Conservation (phyloP, 2,888 invertebrate species). For the Phengaris arion region DNA sequence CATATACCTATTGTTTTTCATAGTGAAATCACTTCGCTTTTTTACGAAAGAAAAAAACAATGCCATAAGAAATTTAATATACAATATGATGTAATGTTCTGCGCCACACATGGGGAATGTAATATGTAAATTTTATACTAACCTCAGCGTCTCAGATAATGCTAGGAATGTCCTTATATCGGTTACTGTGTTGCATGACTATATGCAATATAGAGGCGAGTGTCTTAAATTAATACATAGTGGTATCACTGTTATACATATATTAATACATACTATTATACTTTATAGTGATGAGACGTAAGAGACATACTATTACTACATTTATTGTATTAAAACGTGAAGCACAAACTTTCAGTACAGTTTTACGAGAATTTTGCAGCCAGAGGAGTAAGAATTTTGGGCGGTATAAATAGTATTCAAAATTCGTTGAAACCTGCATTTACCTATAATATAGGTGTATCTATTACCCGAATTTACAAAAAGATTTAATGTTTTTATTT, state of each 20-base stretch:
- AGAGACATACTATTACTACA: too few species aligned
- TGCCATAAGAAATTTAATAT: slow-evolving; percentile 26
- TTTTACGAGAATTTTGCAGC: too few species aligned
- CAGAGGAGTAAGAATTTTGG: too few species aligned
- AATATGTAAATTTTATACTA: slow-evolving; percentile 63
- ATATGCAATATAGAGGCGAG: background rate
- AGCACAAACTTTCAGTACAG: too few species aligned
- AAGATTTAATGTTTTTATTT: too few species aligned
- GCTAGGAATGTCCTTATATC: slow-evolving; percentile 46
- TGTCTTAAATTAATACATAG: background rate
- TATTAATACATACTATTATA: background rate
- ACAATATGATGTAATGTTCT: slow-evolving; percentile 23
- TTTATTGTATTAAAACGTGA: too few species aligned
- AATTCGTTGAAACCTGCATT: too few species aligned
- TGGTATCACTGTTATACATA: too few species aligned
- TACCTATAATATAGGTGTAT: too few species aligned
- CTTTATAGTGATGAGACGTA: background rate
- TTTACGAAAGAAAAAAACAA: background rate
- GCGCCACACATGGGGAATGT: slow-evolving; percentile 50
- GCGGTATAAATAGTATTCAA: too few species aligned
- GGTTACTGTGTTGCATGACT: slow-evolving; percentile 4
- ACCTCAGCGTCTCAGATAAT: slow-evolving; percentile 47
- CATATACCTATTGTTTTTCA: background rate
- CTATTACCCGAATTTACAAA: too few species aligned
- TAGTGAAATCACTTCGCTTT: background rate